Evolutionary conservation across 2,113 vertebrate species (phyloP), one percentile per base, ranked within the genome.

Genomic region (Macquaria ambigua): DNA sequence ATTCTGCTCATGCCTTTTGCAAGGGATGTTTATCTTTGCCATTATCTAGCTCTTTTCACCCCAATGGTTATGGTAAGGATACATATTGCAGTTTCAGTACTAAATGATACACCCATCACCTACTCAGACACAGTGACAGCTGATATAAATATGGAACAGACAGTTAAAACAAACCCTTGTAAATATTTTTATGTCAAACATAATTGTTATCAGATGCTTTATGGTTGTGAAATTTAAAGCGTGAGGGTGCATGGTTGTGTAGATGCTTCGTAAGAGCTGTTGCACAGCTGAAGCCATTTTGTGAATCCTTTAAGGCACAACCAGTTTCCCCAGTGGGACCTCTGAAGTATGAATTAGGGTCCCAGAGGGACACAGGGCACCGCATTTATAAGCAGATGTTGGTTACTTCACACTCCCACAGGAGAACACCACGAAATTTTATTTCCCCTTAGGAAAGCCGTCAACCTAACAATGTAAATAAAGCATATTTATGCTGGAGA

Each of bases 331-430:
- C 88, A 62, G 41, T 56, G 87, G 90, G 87, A 59, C 63, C 48
- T 77, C 28, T 79, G 55, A 88, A 52, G 77, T 67, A 77, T 82
- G 71, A 89, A 87, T 89, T 21, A 5, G 0, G 68, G 77, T 85
- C 79, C 83, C 85, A n/a, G 11, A 10, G 89, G 83, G 77, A 75
- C 28, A 46, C 50, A 11, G 79, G 84, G 82, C 73, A 74, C 66
- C 63, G 72, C 79, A 81, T 90, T 82, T 63, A 66, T 76, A 79
- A 87, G 62, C 69, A 93, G 82, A 77, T 81, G 64, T 77, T 76
- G 74, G 86, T 72, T 55, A 68, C 83, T 77, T 86, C 34, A 77
- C 43, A 43, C 52, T 91, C 77, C 87, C 81, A 76, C 56, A 72
- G 79, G 83, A 85, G 83, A 81, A 77, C 28, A 18, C 55, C 16